Evolutionary conservation across 2,888 invertebrate genomes (phyloP).

Genomic region (Acholoe squamosa): DNA sequence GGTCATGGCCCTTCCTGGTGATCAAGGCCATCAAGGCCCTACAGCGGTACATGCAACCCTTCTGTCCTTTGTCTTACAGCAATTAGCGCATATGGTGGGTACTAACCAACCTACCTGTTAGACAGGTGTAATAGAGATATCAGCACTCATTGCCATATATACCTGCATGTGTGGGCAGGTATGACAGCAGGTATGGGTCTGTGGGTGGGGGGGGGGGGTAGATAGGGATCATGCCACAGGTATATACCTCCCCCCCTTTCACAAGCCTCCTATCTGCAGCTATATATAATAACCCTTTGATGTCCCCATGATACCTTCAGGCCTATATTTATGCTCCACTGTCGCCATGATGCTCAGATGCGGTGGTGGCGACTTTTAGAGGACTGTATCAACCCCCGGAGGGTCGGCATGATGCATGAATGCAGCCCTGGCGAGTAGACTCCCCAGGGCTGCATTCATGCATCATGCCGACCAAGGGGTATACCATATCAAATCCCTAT

Average conservation of each 20-base stretch:
- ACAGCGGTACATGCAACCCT: background rate
- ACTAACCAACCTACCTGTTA: background rate
- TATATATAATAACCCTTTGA: too few species aligned
- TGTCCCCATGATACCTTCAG: too few species aligned
- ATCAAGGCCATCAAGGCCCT: background rate
- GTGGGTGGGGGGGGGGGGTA: constrained; percentile 17
- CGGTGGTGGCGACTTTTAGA: too few species aligned
- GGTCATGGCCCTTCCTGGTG: background rate
- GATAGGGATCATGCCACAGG: constrained; percentile 33
- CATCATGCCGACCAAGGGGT: too few species aligned
- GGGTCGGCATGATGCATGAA: too few species aligned
- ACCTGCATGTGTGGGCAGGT: background rate
- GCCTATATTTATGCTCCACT: background rate
- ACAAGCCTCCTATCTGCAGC: too few species aligned
- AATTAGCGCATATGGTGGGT: constrained; percentile 42
- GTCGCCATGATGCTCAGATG: background rate
- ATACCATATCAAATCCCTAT: too few species aligned
- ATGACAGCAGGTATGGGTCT: background rate
- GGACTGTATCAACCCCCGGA: too few species aligned
- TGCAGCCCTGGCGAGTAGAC: too few species aligned
- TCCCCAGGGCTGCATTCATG: too few species aligned
- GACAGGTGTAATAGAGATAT: constrained; percentile 24
- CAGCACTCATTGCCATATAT: constrained; percentile 2
- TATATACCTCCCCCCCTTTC: too few species aligned
- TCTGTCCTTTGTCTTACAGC: background rate